These are phyloP conservation scores for Remorina albescens DNA, from an alignment of 2,797 vertebrate species.

Conservation along the genomic window DNA sequence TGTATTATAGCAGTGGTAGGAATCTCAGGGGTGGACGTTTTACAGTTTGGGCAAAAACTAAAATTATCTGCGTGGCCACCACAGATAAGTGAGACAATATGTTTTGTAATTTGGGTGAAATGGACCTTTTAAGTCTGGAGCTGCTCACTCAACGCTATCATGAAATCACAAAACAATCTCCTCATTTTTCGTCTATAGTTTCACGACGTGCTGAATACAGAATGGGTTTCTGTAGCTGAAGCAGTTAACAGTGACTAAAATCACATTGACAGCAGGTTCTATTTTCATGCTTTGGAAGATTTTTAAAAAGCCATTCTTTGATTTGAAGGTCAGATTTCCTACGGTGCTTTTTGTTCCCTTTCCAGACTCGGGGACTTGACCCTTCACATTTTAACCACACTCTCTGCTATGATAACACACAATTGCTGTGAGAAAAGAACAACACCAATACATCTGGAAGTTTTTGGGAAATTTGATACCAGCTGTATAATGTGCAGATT, in stretches of 20 bases:
- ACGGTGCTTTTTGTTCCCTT: conserved; percentile 58
- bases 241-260: conserved; percentile 25
- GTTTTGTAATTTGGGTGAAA: conserved; percentile 14
- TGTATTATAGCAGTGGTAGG: neutral
- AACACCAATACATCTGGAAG: conserved; percentile 59
- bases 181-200: conserved; percentile 12
- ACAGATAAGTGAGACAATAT: neutral
- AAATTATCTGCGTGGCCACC: neutral
- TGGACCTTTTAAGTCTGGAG: conserved; percentile 8
- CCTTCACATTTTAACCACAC: conserved; percentile 49
- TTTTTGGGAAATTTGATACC: conserved; percentile 49
- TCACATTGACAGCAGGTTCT: conserved; percentile 37
- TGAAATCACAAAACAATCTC: conserved; percentile 20
- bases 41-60: neutral
- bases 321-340: conserved; percentile 62
- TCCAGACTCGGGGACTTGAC: conserved; percentile 53
- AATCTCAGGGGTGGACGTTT: neutral
- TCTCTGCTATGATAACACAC: conserved; percentile 46
- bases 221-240: conserved; percentile 29
- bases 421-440: conserved; percentile 31
- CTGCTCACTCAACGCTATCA: neutral
- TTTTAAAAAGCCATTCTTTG: conserved; percentile 26
- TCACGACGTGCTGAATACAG: neutral
- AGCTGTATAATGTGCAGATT: conserved; percentile 41
- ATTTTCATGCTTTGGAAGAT: conserved; percentile 38